Evolutionary conservation across 2,113 vertebrate species (phyloP).

Genomic region (Haemorhous mexicanus): DNA sequence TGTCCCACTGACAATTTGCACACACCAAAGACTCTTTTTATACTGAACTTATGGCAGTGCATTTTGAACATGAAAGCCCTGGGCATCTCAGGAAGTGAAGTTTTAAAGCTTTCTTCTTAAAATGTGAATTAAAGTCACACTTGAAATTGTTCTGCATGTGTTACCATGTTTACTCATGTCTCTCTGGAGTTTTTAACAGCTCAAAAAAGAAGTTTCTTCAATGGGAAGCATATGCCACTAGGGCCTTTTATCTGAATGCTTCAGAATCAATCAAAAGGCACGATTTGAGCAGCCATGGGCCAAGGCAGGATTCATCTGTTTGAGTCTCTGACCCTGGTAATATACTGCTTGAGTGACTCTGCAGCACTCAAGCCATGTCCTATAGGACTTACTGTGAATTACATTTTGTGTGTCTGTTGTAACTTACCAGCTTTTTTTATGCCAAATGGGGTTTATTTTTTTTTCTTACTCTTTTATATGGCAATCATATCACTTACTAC

Average conservation of each 20-base stretch:
- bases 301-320: background rate
- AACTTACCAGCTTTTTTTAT: background rate
- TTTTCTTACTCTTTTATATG: background rate
- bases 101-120: constrained; percentile 11
- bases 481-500: background rate
- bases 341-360: background rate
- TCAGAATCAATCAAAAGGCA: constrained; percentile 56
- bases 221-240: background rate
- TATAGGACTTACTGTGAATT: background rate
- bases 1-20: background rate
- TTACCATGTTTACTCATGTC: constrained; percentile 7
- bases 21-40: background rate
- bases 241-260: constrained; percentile 37
- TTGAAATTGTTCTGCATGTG: constrained; percentile 51
- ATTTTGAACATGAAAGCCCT: background rate
- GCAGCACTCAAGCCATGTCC: background rate
- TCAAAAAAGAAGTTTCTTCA: constrained; percentile 20
- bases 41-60: background rate
- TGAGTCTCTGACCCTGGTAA: background rate
- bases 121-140: constrained; percentile 33
- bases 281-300: background rate
- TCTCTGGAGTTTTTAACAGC: constrained; percentile 25
- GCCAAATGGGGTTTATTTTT: background rate
- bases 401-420: background rate
- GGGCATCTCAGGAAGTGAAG: background rate